A percentile compares a stretch with the other conserved stretches of the same genome.
These are phyloP conservation scores for Emydura subglobosa DNA, from an alignment of 2,113 vertebrate species.

Conservation along the genomic window DNA sequence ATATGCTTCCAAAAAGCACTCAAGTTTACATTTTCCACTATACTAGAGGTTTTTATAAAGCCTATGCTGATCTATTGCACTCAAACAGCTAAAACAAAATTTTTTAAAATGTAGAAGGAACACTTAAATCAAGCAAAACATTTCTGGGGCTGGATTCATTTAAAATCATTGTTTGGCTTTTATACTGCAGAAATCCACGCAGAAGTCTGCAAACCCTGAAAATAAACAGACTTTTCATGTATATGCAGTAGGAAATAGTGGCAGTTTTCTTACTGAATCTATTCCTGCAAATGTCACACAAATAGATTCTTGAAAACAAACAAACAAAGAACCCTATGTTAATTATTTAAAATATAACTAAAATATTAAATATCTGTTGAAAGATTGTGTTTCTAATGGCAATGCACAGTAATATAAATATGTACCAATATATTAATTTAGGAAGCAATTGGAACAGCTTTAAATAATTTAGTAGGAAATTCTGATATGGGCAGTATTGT, in stretches of 20 bases:
- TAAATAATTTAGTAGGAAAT: neutral
- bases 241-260: neutral
- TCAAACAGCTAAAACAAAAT: neutral
- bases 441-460: constrained; percentile 1
- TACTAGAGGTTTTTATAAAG: neutral
- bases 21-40: constrained; percentile 5
- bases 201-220: neutral
- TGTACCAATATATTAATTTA: neutral
- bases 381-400: neutral
- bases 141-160: neutral
- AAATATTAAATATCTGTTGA: neutral
- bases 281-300: neutral
- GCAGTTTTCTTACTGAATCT: neutral
- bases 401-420: neutral
- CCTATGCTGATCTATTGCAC: neutral
- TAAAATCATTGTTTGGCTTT: neutral
- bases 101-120: neutral
- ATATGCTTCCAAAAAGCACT: neutral
- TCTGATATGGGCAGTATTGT: neutral
- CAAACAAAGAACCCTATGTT: neutral
- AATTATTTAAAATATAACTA: neutral
- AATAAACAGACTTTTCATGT: neutral
- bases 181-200: neutral
- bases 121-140: neutral
- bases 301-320: neutral